Conservation (phyloP, 2,888 invertebrate genomes). For the Aplocera efformata region DNA sequence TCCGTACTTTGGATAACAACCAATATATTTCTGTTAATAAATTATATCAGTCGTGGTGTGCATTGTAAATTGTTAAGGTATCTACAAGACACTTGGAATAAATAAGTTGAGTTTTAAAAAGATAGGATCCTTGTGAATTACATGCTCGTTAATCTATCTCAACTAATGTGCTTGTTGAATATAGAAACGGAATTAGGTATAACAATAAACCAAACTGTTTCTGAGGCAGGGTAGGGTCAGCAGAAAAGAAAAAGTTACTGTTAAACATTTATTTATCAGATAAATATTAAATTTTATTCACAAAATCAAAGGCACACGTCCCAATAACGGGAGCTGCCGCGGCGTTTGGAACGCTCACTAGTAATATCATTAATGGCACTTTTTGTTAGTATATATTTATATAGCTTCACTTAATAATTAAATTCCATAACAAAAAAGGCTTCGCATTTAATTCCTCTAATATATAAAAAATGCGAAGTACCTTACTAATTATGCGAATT, state of each 20-base stretch:
- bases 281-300: constrained; percentile 31
- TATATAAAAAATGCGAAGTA: constrained; percentile 1
- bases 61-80: too few relatives aligned
- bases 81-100: too few relatives aligned
- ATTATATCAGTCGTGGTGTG: too few relatives aligned
- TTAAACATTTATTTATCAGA: constrained; percentile 29
- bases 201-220: too few relatives aligned
- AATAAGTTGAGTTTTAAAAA: too few relatives aligned
- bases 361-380: constrained; percentile 66
- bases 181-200: too few relatives aligned
- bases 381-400: constrained; percentile 41
- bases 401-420: constrained; percentile 15
- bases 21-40: too few relatives aligned
- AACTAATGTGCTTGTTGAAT: too few relatives aligned
- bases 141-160: too few relatives aligned
- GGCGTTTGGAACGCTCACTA: constrained; percentile 30
- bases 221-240: background rate
- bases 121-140: too few relatives aligned
- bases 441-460: background rate
- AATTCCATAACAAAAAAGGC: constrained; percentile 11
- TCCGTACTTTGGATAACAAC: too few relatives aligned
- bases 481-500: constrained; percentile 1
- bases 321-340: constrained; percentile 12
- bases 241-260: constrained; percentile 15
- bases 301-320: constrained; percentile 19